Percentiles rank a stretch among this genome's conserved stretches.
These are phyloP conservation scores for Rhagophthalmus giganteus DNA, from an alignment of 2,888 invertebrate genomes.

Conservation along the genomic window DNA sequence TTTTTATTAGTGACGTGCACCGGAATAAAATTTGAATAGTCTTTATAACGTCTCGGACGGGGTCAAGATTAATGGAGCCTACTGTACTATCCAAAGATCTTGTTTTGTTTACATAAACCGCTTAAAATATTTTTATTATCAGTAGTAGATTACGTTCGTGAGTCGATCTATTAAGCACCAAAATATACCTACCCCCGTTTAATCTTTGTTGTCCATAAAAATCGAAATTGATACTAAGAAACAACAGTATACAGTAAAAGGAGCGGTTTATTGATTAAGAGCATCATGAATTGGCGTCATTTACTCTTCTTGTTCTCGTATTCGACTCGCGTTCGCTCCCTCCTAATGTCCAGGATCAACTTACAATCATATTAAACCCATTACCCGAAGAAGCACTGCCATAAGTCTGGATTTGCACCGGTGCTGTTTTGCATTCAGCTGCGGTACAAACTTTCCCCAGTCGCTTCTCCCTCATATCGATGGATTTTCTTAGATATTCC, in stretches of 20 bases:
- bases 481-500: slow-evolving; percentile 30
- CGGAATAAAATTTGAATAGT: no score
- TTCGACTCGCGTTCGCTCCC: slow-evolving; percentile 41
- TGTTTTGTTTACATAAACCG: no score
- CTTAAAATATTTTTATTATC: no score
- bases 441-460: slow-evolving; percentile 31
- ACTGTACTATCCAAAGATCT: no score
- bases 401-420: slow-evolving; percentile 46
- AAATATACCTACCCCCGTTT: not conserved
- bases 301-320: slow-evolving; percentile 26
- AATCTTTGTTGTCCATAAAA: not conserved
- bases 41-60: no score
- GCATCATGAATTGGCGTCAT: slow-evolving; percentile 7
- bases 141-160: no score
- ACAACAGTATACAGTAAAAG: slow-evolving; percentile 11
- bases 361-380: slow-evolving; percentile 54
- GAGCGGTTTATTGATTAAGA: slow-evolving; percentile 13
- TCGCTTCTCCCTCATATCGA: slow-evolving; percentile 24
- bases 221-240: not conserved
- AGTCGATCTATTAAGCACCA: not conserved
- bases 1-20: no score
- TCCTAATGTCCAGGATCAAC: slow-evolving; percentile 53
- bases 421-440: slow-evolving; percentile 39
- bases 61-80: no score
- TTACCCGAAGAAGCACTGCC: slow-evolving; percentile 43